Evolutionary conservation across 1,140 invertebrate species (phyloP), one percentile per base, ranked within the genome.

Genomic region (Mercenaria mercenaria): DNA sequence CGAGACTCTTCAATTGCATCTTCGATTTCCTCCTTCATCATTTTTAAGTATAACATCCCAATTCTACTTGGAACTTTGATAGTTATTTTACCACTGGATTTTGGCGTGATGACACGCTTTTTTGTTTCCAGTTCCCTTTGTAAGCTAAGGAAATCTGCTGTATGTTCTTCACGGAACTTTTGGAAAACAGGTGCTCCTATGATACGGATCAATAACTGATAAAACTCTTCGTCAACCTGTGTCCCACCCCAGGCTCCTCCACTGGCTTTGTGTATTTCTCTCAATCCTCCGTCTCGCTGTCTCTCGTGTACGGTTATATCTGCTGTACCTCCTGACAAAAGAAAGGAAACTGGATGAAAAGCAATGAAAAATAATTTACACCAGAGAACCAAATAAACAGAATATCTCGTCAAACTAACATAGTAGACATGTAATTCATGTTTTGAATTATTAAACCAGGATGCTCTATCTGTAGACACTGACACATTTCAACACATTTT

Each of bases 241-340:
- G 59, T 82, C 20, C 77, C 77, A 20, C 77, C 77, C 77, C 77
- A 81, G 23, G 77, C 18, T 39, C 61, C 61, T 20, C 61, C 61
- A n/a, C 20, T 84, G 20, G 56, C 56, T 84, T 81, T 34, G 50
- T 81, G 77, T 32, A 81, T 3, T 59, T 81, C 77, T 59, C 29
- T 81, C 23, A 81, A 13, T n/a, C n/a, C n/a, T 59, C 77, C 77
- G 52, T 81, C 52, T 34, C 2, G 1, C 32, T 34, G 52, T 37
- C 29, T 81, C 29, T 81, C 77, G 18, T 81, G 77, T 15, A 81
- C 47, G 26, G 77, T 81, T 26, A 81, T 81, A 52, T 81, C 50
- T 26, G 77, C 77, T n/a, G 77, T 81, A 32, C 50, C 77, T 52
- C 77, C 77, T 81, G 43, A 26, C n/a, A 59, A 50, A 76, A 67